These are phyloP conservation scores for Goniozus legneri DNA, from an alignment of 1,140 invertebrate genomes.

Conservation along the genomic window DNA sequence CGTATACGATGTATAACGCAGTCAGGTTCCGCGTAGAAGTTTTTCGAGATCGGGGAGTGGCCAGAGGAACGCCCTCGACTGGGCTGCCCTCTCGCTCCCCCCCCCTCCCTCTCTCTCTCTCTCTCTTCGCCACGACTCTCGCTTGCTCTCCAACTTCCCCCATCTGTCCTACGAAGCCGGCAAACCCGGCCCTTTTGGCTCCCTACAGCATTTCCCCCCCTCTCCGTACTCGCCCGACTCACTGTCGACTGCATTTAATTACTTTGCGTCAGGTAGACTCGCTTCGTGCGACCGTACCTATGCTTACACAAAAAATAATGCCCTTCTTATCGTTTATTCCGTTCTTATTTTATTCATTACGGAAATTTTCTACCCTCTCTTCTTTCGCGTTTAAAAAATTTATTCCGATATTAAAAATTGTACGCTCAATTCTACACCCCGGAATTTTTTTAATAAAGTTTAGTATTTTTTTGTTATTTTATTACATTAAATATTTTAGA, in stretches of 20 bases:
- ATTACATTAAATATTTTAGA: too few species aligned
- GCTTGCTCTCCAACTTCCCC: background rate
- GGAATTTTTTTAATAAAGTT: too few species aligned
- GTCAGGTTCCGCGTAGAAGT: conserved; percentile 26
- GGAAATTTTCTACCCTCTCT: too few species aligned
- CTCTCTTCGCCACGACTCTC: background rate
- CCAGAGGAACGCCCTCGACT: conserved; percentile 43
- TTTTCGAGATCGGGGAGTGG: conserved; percentile 38
- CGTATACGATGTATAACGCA: too few species aligned
- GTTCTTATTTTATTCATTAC: too few species aligned
- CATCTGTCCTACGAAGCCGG: conserved; percentile 3
- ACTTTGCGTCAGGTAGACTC: conserved; percentile 32
- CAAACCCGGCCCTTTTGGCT: conserved; percentile 14
- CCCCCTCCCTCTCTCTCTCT: conserved; percentile 2
- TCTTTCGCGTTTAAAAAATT: too few species aligned
- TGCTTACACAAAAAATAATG: too few species aligned
- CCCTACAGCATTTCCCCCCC: conserved; percentile 19
- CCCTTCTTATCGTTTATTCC: too few species aligned
- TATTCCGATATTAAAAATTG: too few species aligned
- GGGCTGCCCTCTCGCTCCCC: conserved; percentile 26
- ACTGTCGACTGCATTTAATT: conserved; percentile 38
- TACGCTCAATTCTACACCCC: too few species aligned
- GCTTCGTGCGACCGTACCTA: conserved; percentile 5
- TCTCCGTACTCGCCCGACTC: too few species aligned
- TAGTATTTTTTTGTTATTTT: too few species aligned